phyloP scores from a whole-genome alignment of 1,140 invertebrate species.

The Drosophila equinoxialis region DNA sequence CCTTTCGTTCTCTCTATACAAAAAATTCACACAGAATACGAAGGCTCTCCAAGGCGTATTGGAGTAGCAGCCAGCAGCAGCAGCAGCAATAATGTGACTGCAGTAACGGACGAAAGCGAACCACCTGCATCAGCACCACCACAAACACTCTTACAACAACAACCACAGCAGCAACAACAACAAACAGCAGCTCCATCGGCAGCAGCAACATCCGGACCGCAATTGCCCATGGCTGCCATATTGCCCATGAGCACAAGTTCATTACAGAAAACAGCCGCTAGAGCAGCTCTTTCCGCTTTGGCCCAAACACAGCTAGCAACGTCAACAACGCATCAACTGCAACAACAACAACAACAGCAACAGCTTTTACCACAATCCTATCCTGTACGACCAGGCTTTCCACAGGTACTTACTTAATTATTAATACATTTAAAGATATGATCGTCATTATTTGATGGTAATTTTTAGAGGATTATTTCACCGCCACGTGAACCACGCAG shows the following conservation, averaged over 20 bases:
- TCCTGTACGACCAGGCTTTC: conserved; percentile 89
- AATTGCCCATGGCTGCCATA: conserved; percentile 84
- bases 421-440: no score
- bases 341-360: conserved; percentile 56
- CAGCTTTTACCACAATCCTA: conserved; percentile 81
- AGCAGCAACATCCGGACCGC: conserved; percentile 26
- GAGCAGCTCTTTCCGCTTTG: conserved; percentile 54
- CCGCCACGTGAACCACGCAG: conserved; percentile 68
- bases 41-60: conserved; percentile 94
- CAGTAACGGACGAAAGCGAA: conserved; percentile 63
- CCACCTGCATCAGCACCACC: conserved; percentile 48
- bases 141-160: conserved; percentile 12
- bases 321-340: conserved; percentile 46
- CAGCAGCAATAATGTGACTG: conserved; percentile 26
- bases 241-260: conserved; percentile 40
- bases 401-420: conserved; percentile 83
- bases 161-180: neutral
- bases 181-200: conserved; percentile 26
- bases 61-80: conserved; percentile 83
- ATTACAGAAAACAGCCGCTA: conserved; percentile 61
- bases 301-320: conserved; percentile 41
- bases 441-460: neutral
- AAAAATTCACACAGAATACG: conserved; percentile 87
- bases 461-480: conserved; percentile 71
- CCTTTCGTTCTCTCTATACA: no score